phyloP scores from a whole-genome alignment of 2,797 vertebrate species.

The Hyperoplus immaculatus region DNA sequence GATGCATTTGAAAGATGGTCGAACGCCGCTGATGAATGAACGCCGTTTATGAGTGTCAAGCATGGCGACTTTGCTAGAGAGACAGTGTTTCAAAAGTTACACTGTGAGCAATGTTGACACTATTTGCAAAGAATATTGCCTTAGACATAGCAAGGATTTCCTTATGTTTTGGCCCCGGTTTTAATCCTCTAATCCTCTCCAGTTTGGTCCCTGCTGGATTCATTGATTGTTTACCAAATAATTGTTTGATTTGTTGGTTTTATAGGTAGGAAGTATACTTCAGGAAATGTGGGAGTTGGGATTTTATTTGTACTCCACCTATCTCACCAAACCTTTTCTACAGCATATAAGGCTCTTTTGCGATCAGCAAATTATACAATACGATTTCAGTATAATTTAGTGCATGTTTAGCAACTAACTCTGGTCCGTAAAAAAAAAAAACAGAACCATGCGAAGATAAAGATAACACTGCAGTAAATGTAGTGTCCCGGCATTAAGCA shows the following conservation, averaged over 20 bases:
- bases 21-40: constrained; percentile 36
- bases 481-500: constrained; percentile 46
- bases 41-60: constrained; percentile 27
- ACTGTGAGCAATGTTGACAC: constrained; percentile 1
- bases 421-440: background rate
- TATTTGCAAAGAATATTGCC: constrained; percentile 35
- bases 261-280: background rate
- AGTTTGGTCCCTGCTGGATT: constrained; percentile 29
- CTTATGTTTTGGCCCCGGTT: constrained; percentile 46
- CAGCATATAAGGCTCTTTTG: background rate
- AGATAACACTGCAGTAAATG: constrained; percentile 46
- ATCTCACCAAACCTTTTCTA: background rate
- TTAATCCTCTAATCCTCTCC: constrained; percentile 66
- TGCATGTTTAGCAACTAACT: background rate
- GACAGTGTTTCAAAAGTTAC: background rate
- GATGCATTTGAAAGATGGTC: constrained; percentile 51
- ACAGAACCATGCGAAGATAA: constrained; percentile 11
- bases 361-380: background rate
- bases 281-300: background rate
- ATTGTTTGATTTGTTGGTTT: constrained; percentile 32
- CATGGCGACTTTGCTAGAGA: background rate
- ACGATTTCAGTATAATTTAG: background rate
- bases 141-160: constrained; percentile 39
- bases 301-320: background rate
- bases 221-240: constrained; percentile 53